phyloP scores from a whole-genome alignment of 2,113 vertebrate genomes.

The Perca flavescens region DNA sequence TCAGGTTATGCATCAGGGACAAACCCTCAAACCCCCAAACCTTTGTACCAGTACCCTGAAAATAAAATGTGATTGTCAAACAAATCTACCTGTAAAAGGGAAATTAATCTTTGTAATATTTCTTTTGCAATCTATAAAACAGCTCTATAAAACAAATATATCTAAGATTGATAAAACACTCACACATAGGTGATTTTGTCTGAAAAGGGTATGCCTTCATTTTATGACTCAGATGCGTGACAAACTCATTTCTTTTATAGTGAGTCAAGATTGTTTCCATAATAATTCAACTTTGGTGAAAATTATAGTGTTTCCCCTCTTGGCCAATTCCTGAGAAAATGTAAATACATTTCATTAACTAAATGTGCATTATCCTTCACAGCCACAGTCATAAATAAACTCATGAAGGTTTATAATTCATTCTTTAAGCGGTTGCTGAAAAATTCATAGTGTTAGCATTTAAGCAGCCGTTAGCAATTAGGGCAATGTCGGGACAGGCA shows the following conservation, averaged over 20 bases:
- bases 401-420: conserved; percentile 44
- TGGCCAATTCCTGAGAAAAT: conserved; percentile 4
- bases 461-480: conserved; percentile 70
- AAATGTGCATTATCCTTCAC: conserved; percentile 26
- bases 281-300: conserved; percentile 13
- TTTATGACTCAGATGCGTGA: conserved; percentile 22
- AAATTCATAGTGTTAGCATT: conserved; percentile 67
- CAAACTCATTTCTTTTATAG: conserved; percentile 22
- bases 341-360: conserved; percentile 20
- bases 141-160: conserved; percentile 4
- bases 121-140: background rate
- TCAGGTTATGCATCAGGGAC: conserved; percentile 32
- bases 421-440: conserved; percentile 46
- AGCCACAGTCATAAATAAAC: conserved; percentile 34
- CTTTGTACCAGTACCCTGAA: background rate
- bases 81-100: background rate
- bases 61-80: conserved; percentile 10
- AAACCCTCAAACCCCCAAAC: background rate
- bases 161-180: conserved; percentile 24
- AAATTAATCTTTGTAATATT: background rate
- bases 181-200: conserved; percentile 17
- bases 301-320: background rate
- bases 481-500: conserved; percentile 20
- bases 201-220: conserved; percentile 34
- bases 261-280: conserved; percentile 11